Evolutionary conservation across 2,797 vertebrate species (phyloP).

Genomic region (Phrynocephalus vlangalii): DNA sequence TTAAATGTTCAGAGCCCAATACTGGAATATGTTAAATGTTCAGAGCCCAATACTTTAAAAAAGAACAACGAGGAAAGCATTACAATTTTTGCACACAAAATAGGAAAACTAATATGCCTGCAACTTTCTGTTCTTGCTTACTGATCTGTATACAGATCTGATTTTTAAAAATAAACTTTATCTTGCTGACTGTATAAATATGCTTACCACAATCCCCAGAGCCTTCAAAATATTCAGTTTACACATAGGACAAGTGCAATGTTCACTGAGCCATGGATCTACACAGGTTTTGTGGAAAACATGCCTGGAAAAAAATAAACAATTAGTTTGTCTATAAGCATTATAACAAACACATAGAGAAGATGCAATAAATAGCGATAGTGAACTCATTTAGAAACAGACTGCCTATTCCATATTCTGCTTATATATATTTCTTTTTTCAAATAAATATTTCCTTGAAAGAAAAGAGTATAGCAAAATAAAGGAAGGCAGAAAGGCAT

Average conservation of each 20-base stretch:
- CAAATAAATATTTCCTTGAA: neutral
- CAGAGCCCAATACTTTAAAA: neutral
- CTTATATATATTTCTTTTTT: neutral
- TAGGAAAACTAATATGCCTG: neutral
- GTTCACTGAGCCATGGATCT: conserved; percentile 97
- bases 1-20: neutral
- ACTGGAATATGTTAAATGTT: neutral
- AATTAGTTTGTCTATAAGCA: neutral
- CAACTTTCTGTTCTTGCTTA: neutral
- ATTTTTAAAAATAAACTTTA: neutral
- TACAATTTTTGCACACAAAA: neutral
- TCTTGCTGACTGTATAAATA: neutral
- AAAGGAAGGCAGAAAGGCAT: neutral
- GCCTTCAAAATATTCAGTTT: conserved; percentile 99
- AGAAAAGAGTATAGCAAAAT: neutral
- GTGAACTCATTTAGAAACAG: neutral
- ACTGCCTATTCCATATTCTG: conserved; percentile 3
- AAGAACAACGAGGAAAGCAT: neutral
- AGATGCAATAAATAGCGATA: neutral
- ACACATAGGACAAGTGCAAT: conserved; percentile 98
- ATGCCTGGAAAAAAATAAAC: conserved; percentile 82
- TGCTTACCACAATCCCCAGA: conserved; percentile 94
- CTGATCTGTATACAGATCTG: neutral
- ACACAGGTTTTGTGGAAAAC: conserved; percentile 98
- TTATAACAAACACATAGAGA: neutral